Percentiles rank a stretch among this genome's conserved stretches.
Conservation (phyloP, 2,797 vertebrate genomes). For the Eptatretus atami region DNA sequence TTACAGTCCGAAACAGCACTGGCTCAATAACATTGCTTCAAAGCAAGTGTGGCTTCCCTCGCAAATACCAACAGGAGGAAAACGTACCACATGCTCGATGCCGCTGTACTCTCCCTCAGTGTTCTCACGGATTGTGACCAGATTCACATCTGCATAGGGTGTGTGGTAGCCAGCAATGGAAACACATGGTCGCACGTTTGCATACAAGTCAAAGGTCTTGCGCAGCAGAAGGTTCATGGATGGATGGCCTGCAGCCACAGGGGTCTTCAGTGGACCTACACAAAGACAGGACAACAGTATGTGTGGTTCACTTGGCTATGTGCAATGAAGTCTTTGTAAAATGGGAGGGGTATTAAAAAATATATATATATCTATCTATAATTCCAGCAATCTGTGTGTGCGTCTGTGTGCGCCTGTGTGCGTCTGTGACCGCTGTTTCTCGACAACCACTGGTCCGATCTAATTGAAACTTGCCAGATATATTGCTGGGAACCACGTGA, state of each 20-base stretch:
- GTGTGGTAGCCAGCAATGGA: slow-evolving; percentile 76
- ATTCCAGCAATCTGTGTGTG: no score
- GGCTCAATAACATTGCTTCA: no score
- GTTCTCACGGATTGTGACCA: slow-evolving; percentile 87
- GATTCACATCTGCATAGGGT: slow-evolving; percentile 52
- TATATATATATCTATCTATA: neutral
- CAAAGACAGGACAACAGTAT: neutral
- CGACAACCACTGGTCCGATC: no score
- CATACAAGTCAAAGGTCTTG: slow-evolving; percentile 77
- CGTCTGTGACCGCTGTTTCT: no score
- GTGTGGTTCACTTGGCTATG: neutral
- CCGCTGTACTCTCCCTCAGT: slow-evolving; percentile 91
- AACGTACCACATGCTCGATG: slow-evolving; percentile 58
- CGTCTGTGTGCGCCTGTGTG: no score
- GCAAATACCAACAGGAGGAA: neutral
- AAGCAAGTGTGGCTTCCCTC: no score
- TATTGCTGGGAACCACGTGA: no score
- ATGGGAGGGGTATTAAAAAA: slow-evolving; percentile 1
- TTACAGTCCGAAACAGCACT: no score
- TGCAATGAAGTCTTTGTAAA: slow-evolving; percentile 6
- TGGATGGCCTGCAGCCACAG: slow-evolving; percentile 69
- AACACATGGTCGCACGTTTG: slow-evolving; percentile 63
- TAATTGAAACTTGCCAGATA: no score
- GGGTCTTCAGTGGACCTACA: slow-evolving; percentile 65
- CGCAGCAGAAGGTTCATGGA: slow-evolving; percentile 76